Evolutionary conservation across 2,888 invertebrate species (phyloP).

Genomic region (Theretra japonica): DNA sequence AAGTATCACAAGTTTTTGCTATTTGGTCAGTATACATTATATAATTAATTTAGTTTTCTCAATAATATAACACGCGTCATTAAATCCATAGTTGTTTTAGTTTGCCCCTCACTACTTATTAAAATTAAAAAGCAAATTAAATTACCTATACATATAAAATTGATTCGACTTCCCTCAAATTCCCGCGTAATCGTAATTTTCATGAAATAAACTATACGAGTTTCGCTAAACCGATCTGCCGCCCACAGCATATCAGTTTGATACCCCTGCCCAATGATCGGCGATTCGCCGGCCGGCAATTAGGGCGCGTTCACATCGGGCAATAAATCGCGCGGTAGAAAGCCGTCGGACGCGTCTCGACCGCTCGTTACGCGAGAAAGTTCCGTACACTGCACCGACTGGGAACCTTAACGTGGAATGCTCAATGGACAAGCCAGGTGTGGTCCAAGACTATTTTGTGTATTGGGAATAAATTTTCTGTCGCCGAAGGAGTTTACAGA

Average conservation of each 20-base stretch:
- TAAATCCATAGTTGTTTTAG: too few relatives aligned
- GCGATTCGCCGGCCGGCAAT: constrained; percentile 8
- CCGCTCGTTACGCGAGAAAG: constrained; percentile 22
- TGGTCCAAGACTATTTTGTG: background rate
- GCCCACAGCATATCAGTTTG: background rate
- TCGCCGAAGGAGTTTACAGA: background rate
- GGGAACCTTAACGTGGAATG: background rate
- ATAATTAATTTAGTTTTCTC: too few relatives aligned
- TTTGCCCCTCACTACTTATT: too few relatives aligned
- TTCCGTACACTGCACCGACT: background rate
- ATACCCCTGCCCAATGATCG: background rate
- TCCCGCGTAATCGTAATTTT: too few relatives aligned
- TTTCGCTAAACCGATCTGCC: background rate
- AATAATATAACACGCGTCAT: too few relatives aligned
- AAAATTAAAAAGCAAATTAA: too few relatives aligned
- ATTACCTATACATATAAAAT: too few relatives aligned
- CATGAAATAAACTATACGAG: background rate
- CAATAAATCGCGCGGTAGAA: constrained; percentile 36
- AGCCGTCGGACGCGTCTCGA: constrained; percentile 25
- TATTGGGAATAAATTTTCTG: constrained; percentile 2
- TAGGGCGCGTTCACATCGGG: constrained; percentile 27
- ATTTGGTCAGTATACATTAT: too few relatives aligned
- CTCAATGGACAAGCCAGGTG: background rate
- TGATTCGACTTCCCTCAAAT: too few relatives aligned
- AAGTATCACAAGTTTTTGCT: too few relatives aligned